Base-by-base conservation (phyloP, 1,140 invertebrate genomes). In the Agrilus planipennis region DNA sequence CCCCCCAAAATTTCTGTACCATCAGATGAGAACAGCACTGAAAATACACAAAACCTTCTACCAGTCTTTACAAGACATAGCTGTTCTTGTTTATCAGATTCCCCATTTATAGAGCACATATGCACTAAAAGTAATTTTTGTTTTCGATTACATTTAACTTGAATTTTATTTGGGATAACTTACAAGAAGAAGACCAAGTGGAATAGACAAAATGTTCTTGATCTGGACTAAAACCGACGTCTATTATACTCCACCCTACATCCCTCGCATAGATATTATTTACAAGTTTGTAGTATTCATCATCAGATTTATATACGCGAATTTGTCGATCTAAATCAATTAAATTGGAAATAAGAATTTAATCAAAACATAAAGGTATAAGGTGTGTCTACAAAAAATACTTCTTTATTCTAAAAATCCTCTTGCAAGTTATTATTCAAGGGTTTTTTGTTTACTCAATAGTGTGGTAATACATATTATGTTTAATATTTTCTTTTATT, bases 211-310 rank as follows among this genome's bases (percentile, higher is more conserved):
- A 72, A 45, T 74, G 72, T 41, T 72, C 67, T 1, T 76, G 75
- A 65, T 84, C 77, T 0, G 84, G 84, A 63, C 80, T 84, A 52
- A 80, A 84, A 9, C 81, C 81, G 20, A 80, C 77, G 55, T 89
- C 84, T 14, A 88, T 61, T 23, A 89, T 78, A 67, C 81, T 84
- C 84, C 84, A 89, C 9, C 83, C 83, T 10, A 88, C 76, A 60
- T 88, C 81, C 36, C 75, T 64, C 0, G 79, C 81, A 45, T 64
- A 60, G 39, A 84, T 72, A 28, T 58, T 65, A 49, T 73, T 74
- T 3, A 69, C 61, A 17, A 69, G 46, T 22, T 69, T 69, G 46
- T 78, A 79, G n/a, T 63, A 60, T 16, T 65, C 65, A 47, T 68
- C 64, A 6, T 61, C 54, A 2, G 73, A 70, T 47, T 72, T 62